These are phyloP conservation scores for Shargacucullia verbasci DNA, from an alignment of 2,888 invertebrate genomes.

Conservation along the genomic window DNA sequence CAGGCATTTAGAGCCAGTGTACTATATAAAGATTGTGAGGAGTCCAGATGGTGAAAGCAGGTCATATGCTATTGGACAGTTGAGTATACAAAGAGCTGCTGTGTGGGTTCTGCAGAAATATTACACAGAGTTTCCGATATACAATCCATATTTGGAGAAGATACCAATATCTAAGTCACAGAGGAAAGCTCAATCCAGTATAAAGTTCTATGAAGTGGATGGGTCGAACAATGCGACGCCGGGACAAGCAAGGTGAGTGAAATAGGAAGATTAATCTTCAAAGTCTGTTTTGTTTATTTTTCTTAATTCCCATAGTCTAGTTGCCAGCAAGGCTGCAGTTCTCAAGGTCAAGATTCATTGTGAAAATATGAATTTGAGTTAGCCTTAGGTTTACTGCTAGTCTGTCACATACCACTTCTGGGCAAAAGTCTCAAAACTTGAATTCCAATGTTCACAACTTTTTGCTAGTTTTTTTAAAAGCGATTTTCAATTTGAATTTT, in stretches of 20 bases:
- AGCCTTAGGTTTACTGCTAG: too few relatives aligned
- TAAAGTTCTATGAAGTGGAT: conserved; percentile 99
- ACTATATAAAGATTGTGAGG: conserved; percentile 96
- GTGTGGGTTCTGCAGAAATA: conserved; percentile 98
- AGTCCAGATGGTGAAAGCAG: conserved; percentile 98
- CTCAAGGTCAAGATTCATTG: too few relatives aligned
- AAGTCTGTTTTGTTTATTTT: too few relatives aligned
- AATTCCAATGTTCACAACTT: too few relatives aligned
- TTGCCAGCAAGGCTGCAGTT: too few relatives aligned
- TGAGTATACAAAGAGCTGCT: conserved; percentile 98
- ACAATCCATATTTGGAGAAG: conserved; percentile 98
- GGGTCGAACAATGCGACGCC: conserved; percentile 92
- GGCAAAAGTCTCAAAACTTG: too few relatives aligned
- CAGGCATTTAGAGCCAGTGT: conserved; percentile 96
- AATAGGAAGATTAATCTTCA: too few relatives aligned
- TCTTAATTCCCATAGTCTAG: too few relatives aligned
- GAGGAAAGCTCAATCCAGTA: conserved; percentile 94
- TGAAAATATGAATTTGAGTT: too few relatives aligned
- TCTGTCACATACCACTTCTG: too few relatives aligned
- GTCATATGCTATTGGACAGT: conserved; percentile 95
- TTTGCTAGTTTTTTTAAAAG: too few relatives aligned
- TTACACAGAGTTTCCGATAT: conserved; percentile 98
- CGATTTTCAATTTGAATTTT: too few relatives aligned
- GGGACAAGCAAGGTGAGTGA: conserved; percentile 90
- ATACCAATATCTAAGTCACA: conserved; percentile 95